phyloP scores from a whole-genome alignment of 1,140 invertebrate genomes.

The Zophobas atratus region DNA sequence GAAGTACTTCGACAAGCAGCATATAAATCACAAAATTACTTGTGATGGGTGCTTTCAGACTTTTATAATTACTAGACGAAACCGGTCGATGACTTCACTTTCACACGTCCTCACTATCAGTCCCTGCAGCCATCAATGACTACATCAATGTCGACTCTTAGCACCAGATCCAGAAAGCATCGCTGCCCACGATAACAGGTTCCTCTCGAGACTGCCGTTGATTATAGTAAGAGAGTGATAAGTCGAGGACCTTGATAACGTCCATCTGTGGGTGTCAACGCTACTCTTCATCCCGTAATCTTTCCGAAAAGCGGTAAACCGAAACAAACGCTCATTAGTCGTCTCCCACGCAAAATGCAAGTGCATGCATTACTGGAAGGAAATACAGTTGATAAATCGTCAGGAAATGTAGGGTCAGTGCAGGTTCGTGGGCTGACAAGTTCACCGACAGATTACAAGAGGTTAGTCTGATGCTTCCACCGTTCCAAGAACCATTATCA shows the following conservation, averaged over 20 bases:
- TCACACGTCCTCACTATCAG: too few species aligned
- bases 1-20: too few species aligned
- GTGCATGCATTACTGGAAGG: conserved; percentile 29
- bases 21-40: too few species aligned
- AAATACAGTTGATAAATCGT: conserved; percentile 20
- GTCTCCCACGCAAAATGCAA: conserved; percentile 21
- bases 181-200: not conserved
- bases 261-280: not conserved
- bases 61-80: too few species aligned
- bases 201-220: not conserved
- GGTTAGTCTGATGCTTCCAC: not conserved
- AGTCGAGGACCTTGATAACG: not conserved
- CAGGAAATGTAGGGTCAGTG: conserved; percentile 35
- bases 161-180: too few species aligned
- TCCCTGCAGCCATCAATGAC: too few species aligned
- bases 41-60: too few species aligned
- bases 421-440: conserved; percentile 40
- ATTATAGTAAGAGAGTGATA: not conserved
- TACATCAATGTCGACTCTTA: too few species aligned
- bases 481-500: conserved; percentile 15
- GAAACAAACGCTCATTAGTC: conserved; percentile 25
- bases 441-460: conserved; percentile 29
- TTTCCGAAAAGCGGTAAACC: conserved; percentile 7
- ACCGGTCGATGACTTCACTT: too few species aligned
- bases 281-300: conserved; percentile 6